phyloP scores from a whole-genome alignment of 1,140 invertebrate species.

The Drosophila jambulina region DNA sequence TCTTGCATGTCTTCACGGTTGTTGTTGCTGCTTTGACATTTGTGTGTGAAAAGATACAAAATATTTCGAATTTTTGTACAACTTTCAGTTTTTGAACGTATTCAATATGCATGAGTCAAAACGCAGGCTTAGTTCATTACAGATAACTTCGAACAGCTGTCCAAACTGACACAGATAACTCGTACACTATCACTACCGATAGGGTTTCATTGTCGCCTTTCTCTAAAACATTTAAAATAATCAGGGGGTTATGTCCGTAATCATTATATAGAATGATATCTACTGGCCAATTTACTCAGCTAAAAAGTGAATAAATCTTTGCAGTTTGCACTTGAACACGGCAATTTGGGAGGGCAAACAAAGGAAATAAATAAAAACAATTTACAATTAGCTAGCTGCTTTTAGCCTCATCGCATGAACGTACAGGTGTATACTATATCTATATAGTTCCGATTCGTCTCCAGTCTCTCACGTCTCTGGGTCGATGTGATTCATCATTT shows the following conservation, averaged over 20 bases:
- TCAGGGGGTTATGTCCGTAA: background rate
- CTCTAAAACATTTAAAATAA: constrained; percentile 4
- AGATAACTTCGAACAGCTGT: constrained; percentile 48
- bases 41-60: constrained; percentile 24
- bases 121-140: background rate
- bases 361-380: constrained; percentile 39
- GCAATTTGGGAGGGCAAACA: constrained; percentile 42
- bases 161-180: constrained; percentile 27
- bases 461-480: constrained; percentile 54
- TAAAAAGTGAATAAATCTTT: constrained; percentile 32
- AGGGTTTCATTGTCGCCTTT: constrained; percentile 9
- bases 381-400: constrained; percentile 65
- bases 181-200: background rate
- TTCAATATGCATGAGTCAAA: constrained; percentile 51
- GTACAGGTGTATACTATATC: constrained; percentile 10
- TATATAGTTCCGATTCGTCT: constrained; percentile 34
- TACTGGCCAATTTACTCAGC: constrained; percentile 11
- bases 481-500: constrained; percentile 56
- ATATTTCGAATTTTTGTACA: constrained; percentile 31
- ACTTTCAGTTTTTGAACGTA: constrained; percentile 41
- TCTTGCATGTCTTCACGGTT: constrained; percentile 40
- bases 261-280: background rate
- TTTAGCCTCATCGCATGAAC: constrained; percentile 28
- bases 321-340: constrained; percentile 45
- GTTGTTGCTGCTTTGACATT: constrained; percentile 48